A percentile compares a stretch with the other conserved stretches of the same genome.
These are phyloP conservation scores for Frankliniella fusca DNA, from an alignment of 2,888 invertebrate species.

Conservation along the genomic window DNA sequence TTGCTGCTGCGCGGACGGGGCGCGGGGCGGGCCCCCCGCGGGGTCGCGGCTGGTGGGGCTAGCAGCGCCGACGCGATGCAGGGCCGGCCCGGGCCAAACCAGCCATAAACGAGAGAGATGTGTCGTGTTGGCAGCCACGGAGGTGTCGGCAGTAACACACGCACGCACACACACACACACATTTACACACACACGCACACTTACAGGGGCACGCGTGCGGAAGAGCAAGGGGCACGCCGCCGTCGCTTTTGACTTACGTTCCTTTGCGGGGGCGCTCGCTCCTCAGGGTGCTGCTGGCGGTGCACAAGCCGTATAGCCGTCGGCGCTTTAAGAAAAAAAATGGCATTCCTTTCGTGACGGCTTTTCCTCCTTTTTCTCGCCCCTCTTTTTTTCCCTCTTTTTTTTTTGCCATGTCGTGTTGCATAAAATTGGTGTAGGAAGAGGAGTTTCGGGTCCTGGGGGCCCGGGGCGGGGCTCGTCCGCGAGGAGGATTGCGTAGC, in stretches of 20 bases:
- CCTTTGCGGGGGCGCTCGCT: background rate
- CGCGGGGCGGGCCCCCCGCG: too few relatives aligned
- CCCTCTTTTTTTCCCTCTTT: too few relatives aligned
- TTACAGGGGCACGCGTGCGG: background rate
- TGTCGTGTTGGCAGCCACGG: conserved; percentile 21
- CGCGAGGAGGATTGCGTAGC: too few relatives aligned
- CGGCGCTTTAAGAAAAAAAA: too few relatives aligned
- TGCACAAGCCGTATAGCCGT: background rate
- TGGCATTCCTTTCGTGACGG: background rate
- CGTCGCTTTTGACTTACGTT: conserved; percentile 8
- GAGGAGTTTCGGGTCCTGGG: too few relatives aligned
- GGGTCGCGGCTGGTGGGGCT: too few relatives aligned
- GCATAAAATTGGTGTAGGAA: too few relatives aligned
- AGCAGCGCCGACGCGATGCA: too few relatives aligned
- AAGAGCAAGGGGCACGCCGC: background rate
- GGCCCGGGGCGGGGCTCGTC: too few relatives aligned
- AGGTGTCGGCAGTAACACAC: conserved; percentile 4
- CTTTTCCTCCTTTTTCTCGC: background rate
- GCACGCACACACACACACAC: conserved; percentile 4
- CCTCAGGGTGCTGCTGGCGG: background rate
- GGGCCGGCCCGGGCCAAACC: background rate
- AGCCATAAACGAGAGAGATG: conserved; percentile 17
- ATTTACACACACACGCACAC: background rate
- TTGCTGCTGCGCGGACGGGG: too few relatives aligned
- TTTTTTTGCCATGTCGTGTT: too few relatives aligned